Evolutionary conservation across 2,888 invertebrate species (phyloP).

Genomic region (Choreutis nemorana): DNA sequence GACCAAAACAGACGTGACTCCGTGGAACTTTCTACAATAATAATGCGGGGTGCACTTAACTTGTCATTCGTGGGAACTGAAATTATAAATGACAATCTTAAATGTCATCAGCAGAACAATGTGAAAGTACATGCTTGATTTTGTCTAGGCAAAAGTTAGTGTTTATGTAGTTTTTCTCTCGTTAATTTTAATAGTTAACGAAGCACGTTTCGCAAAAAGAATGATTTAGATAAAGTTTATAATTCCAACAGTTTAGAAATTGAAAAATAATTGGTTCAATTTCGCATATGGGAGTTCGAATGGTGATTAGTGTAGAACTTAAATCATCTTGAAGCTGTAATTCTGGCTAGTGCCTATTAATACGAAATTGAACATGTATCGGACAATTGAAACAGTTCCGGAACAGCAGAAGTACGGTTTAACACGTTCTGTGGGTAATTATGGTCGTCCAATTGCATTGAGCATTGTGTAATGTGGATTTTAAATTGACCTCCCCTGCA

Average conservation of each 20-base stretch:
- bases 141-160: slow-evolving; percentile 12
- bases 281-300: slow-evolving; percentile 22
- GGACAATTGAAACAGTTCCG: slow-evolving; percentile 41
- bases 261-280: slow-evolving; percentile 29
- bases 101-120: slow-evolving; percentile 32
- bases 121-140: slow-evolving; percentile 29
- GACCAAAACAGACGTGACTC: slow-evolving; percentile 58
- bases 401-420: slow-evolving; percentile 35
- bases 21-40: slow-evolving; percentile 51
- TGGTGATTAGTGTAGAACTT: slow-evolving; percentile 42
- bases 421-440: slow-evolving; percentile 50
- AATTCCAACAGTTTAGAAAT: slow-evolving; percentile 13
- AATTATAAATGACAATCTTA: slow-evolving; percentile 38
- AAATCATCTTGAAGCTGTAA: slow-evolving; percentile 35
- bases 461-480: slow-evolving; percentile 26
- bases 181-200: no score
- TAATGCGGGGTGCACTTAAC: slow-evolving; percentile 40
- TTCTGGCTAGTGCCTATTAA: slow-evolving; percentile 38
- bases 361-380: slow-evolving; percentile 36
- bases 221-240: no score
- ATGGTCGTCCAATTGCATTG: slow-evolving; percentile 33
- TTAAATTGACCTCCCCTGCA: slow-evolving; percentile 20
- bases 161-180: no score
- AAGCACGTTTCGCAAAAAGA: no score
- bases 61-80: slow-evolving; percentile 58